phyloP scores from a whole-genome alignment of 2,113 vertebrate genomes.

The Apteryx mantelli region DNA sequence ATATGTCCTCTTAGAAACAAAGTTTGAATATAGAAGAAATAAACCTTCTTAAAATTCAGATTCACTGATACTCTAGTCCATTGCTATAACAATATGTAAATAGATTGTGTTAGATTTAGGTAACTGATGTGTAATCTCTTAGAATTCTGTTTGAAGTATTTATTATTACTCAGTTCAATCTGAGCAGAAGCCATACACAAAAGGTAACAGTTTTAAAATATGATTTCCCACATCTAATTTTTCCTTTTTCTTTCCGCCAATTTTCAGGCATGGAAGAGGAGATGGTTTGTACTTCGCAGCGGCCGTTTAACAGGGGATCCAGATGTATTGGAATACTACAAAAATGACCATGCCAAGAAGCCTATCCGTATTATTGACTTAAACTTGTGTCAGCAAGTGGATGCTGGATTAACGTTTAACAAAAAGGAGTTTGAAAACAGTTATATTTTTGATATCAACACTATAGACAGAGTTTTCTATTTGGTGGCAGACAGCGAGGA shows the following conservation, averaged over 20 bases:
- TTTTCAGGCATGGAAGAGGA: slow-evolving; percentile 98
- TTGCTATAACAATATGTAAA: neutral
- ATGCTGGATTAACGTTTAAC: slow-evolving; percentile 95
- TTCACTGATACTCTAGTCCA: neutral
- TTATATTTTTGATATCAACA: slow-evolving; percentile 99
- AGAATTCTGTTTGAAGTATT: neutral
- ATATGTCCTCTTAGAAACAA: neutral
- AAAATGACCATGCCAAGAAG: slow-evolving; percentile 98
- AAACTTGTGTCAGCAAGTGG: slow-evolving; percentile 98
- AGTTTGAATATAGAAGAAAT: neutral
- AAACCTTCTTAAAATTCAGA: neutral
- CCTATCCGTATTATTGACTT: slow-evolving; percentile 99
- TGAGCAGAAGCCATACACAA: neutral
- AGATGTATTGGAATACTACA: slow-evolving; percentile 98
- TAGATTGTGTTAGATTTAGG: neutral
- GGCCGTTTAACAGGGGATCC: slow-evolving; percentile 96
- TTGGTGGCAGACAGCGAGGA: slow-evolving; percentile 98
- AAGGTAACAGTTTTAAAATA: neutral
- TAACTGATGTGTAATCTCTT: neutral
- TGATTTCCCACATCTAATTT: neutral
- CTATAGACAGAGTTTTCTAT: slow-evolving; percentile 97
- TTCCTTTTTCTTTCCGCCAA: neutral
- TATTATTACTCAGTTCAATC: neutral
- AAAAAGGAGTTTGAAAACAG: slow-evolving; percentile 99
- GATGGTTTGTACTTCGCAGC: slow-evolving; percentile 98